Base-by-base conservation (phyloP, 2,888 invertebrate genomes). In the Cremastobaeus sp. region DNA sequence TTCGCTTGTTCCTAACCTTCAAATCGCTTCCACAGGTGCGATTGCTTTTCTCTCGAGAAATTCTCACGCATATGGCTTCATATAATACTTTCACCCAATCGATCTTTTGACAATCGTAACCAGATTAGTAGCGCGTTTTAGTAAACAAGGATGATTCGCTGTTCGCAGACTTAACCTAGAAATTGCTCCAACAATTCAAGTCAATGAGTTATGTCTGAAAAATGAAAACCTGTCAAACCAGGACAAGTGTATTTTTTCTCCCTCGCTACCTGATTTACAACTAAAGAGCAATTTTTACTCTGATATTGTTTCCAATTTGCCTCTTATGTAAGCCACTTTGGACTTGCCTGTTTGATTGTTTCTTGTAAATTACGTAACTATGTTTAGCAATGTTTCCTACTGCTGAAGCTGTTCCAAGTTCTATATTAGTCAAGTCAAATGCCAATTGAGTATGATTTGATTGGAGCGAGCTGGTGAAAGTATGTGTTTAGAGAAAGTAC, bases 401-500 rank as follows among this genome's bases (percentile, higher is more conserved):
- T 37, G 8, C 11, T 17, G n/a, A 1, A 17, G 1, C 9, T 2
- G 3, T 3, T 17, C 9, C 8, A 11, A 3, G n/a, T 3, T 2
- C 1, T 6, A 11, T 37, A 2, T 9, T 1, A 37, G 37, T 37
- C 17, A 3, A 34, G 9, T 30, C 9, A 14, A 34, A 34, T 34
- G 34, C 14, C 17, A 17, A 37, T 30, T 6, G 30, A 30, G 30
- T 6, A 9, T 6, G 9, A 30, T 37, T 37, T 37, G 6, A 37
- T 5, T 37, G 35, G 35, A 8, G 35, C 14, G 35, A 8, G 35
- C 14, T 6, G 12, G 45, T 45, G 45, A 45, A 45, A 45, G 45
- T 45, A 9, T n/a, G 28, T 28, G 45, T 45, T 45, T 43, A 45
- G 45, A 45, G 45, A 45, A 45, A 45, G 45, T 28, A 15, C 35